Evolutionary conservation across 2,113 vertebrate species (phyloP).

Genomic region (Corythornis cristatus): DNA sequence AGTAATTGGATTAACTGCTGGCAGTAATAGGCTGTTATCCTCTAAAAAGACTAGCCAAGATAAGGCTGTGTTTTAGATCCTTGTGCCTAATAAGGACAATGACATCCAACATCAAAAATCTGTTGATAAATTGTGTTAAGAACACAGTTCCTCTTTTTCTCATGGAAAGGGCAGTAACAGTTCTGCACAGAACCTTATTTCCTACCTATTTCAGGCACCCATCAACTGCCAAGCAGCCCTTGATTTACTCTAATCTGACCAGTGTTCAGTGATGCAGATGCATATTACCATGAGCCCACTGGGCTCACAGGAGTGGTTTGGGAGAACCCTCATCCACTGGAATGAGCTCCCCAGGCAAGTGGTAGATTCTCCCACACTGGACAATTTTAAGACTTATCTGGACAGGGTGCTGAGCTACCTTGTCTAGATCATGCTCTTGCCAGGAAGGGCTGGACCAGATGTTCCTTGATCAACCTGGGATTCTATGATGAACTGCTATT

Average conservation of each 20-base stretch:
- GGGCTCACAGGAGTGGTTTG: rapidly evolving
- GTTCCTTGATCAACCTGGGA: background rate
- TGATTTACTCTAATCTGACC: background rate
- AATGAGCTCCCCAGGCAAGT: background rate
- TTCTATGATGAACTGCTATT: no score
- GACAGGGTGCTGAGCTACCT: background rate
- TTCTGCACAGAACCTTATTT: background rate
- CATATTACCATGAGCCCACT: rapidly evolving
- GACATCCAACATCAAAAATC: background rate
- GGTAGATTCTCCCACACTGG: background rate
- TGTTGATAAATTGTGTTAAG: background rate
- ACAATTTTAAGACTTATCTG: background rate
- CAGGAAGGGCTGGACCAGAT: background rate
- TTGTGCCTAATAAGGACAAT: background rate
- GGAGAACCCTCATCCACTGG: background rate
- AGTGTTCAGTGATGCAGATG: background rate
- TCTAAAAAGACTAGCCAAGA: slow-evolving; percentile 8
- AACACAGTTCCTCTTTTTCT: background rate
- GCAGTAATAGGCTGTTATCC: slow-evolving; percentile 36
- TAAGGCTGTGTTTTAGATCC: slow-evolving; percentile 17
- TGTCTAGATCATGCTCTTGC: background rate
- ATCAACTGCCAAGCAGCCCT: background rate
- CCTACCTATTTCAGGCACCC: background rate
- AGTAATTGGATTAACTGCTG: slow-evolving; percentile 56
- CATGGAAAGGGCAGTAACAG: background rate